Base-by-base conservation (phyloP, 1,140 invertebrate genomes). In the Pogonognathellus flavescens region DNA sequence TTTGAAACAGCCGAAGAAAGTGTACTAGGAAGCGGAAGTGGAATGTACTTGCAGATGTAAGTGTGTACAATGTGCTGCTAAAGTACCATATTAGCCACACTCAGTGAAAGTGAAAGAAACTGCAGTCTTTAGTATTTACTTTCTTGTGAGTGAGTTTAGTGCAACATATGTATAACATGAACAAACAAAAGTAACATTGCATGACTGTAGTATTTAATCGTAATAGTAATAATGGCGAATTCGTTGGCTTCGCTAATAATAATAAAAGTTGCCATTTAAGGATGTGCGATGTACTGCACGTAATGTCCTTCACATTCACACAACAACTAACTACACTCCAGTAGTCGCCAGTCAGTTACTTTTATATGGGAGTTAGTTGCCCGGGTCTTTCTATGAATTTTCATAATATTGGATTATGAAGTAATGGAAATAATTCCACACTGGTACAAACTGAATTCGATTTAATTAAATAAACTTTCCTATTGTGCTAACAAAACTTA, bases 351-450 rank as follows among this genome's bases (percentile, higher is more conserved):
- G 31, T 41, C 31, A 1, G 31, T 41, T 41, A 41, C 31, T 41
- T 41, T 41, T 41, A 41, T 41, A 41, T 41, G 31, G 31, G 31
- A 41, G 31, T 41, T 3, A 41, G 31, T 41, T 41, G 6, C 31
- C 31, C 31, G 31, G 31, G 31, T 41, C 31, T 41, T 41, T 41
- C 49, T 31, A 76, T 50, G 70, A 76, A 50, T 76, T 76, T 76
- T 76, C 70, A 76, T 76, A 31, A 76, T 49, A 76, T 76, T 50
- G 70, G 31, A 76, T 76, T 76, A 76, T 20, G 70, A 18, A 76
- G 41, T 49, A 76, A 76, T 76, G 53, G n/a, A 57, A 57, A 57
- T 13, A 57, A 57, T 57, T 14, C n/a, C n/a, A 16, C 41, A n/a
- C 70, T 18, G n/a, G 41, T 20, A 66, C 14, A 14, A 66, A 25